Base-by-base conservation (phyloP, 2,113 vertebrate species). In the Deroptyus accipitrinus region DNA sequence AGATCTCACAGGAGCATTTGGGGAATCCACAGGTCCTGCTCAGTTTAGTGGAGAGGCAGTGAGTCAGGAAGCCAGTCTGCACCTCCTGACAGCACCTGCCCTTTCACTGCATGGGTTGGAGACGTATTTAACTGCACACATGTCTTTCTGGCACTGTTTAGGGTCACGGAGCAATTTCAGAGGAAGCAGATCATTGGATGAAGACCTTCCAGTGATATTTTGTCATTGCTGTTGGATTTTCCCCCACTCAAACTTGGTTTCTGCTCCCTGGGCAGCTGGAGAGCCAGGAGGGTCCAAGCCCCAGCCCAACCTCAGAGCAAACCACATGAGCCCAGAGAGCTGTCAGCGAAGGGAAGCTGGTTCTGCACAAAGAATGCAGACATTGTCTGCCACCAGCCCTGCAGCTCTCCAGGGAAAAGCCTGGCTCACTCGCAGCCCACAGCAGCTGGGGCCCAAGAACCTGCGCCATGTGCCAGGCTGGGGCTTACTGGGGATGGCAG, bases 401-500 rank as follows among this genome's bases (percentile, higher is more conserved):
- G 52, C 88, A 77, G 39, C 80, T 14, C 69, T 64, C 51, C 0
- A 3, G 62, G 55, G 86, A 86, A 12, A 16, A 8, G 57, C 69
- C 80, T 95, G 91, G 88, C 78, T 92, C n/a, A 0, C 28, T 77
- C 27, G 3, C 88, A 76, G 83, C 61, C 72, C 30, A 42, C 80
- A 87, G 84, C 91, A 85, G 72, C 95, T 93, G 63, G 39, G 64
- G 37, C 73, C 37, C 41, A 42, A 78, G 62, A 62, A 16, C 55
- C 13, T 4, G 2, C 22, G 9, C 54, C 4, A 0, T 17, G 37
- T 85, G 90, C 91, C 93, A 92, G 93, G 54, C 68, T 51, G 80
- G 39, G 83, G 85, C 79, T 96, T 83, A 76, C 33, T 2, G 2
- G 82, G 94, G 84, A 27, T 31, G 17, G 61, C 88, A 96, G 90